Evolutionary conservation across 2,888 invertebrate genomes (phyloP).

Genomic region (Bembecia ichneumoniformis): DNA sequence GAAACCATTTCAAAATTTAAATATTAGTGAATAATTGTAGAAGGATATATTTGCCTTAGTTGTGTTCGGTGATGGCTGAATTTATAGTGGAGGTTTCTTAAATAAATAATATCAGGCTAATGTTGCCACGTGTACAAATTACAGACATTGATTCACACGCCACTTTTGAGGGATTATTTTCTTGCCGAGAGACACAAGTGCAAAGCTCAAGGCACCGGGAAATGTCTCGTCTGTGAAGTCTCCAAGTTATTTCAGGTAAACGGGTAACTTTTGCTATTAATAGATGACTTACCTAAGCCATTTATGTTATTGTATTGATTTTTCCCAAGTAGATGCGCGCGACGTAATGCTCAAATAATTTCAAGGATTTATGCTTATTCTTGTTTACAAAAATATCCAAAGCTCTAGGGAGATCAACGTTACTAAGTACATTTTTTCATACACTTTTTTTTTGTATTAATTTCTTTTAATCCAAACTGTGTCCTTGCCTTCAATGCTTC

Average conservation of each 20-base stretch:
- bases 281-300: neutral
- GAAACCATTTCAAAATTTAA: neutral
- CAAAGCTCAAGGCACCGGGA: constrained; percentile 77
- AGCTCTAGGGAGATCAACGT: no score
- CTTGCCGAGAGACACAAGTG: constrained; percentile 94
- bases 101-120: neutral
- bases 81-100: neutral
- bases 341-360: neutral
- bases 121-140: constrained; percentile 14
- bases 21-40: neutral
- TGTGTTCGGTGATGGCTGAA: neutral
- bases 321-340: neutral
- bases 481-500: no score
- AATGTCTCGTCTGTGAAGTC: constrained; percentile 96
- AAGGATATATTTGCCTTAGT: neutral
- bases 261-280: neutral
- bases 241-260: constrained; percentile 94
- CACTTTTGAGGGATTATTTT: constrained; percentile 94
- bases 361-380: no score
- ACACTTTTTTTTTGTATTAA: no score
- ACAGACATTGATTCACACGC: constrained; percentile 93
- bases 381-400: no score
- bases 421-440: no score
- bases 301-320: neutral
- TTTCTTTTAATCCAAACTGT: no score